A percentile compares a stretch with the other conserved stretches of the same genome.
Conservation (phyloP, 1,140 invertebrate species). For the Drosophila ambigua region DNA sequence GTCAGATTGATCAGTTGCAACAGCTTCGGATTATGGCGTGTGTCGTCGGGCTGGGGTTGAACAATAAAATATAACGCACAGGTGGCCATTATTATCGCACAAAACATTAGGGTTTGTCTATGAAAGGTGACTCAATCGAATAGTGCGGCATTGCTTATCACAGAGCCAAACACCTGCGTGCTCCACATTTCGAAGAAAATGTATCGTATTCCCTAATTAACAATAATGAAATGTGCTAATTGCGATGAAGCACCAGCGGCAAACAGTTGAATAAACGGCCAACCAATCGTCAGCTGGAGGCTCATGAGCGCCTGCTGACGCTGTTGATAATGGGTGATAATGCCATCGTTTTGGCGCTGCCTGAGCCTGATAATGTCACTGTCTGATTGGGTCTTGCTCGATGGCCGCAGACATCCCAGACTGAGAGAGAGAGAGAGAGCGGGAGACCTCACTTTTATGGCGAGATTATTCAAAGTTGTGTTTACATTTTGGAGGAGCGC, state of each 20-base stretch:
- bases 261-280: conserved; percentile 58
- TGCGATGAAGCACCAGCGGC: conserved; percentile 55
- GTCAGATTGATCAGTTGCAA: conserved; percentile 95
- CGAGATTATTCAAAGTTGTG: conserved; percentile 52
- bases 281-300: conserved; percentile 11
- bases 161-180: conserved; percentile 60
- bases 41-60: conserved; percentile 85
- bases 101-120: conserved; percentile 37
- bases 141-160: conserved; percentile 48
- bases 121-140: conserved; percentile 45
- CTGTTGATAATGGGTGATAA: conserved; percentile 71
- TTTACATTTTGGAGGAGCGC: conserved; percentile 64
- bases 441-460: conserved; percentile 20
- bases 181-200: conserved; percentile 56
- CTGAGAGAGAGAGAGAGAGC: too few relatives aligned
- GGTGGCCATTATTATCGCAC: conserved; percentile 45
- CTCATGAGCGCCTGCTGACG: conserved; percentile 70
- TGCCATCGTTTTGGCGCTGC: conserved; percentile 27
- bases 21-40: conserved; percentile 88
- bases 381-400: conserved; percentile 37
- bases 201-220: conserved; percentile 78
- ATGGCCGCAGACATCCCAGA: conserved; percentile 28
- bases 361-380: conserved; percentile 58
- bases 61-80: conserved; percentile 41
- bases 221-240: conserved; percentile 76